These are phyloP conservation scores for Trididemnum clinides DNA, from an alignment of 23 tunicate species.

Conservation along the genomic window DNA sequence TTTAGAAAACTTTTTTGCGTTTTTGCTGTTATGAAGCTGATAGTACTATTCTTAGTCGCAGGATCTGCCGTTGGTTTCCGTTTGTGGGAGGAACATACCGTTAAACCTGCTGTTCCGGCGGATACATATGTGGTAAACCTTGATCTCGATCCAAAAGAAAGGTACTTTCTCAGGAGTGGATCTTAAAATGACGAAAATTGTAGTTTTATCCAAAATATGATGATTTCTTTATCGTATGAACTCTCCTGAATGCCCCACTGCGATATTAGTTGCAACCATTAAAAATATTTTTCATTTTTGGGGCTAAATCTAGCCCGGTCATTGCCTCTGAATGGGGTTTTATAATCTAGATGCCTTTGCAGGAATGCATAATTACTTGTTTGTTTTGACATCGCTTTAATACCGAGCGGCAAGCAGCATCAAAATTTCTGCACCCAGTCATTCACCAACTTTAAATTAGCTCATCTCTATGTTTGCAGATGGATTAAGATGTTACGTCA, in stretches of 20 bases:
- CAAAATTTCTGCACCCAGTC: neutral
- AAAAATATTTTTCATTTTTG: too few relatives aligned
- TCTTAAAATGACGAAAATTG: neutral
- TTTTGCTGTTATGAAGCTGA: neutral
- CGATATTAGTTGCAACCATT: too few relatives aligned
- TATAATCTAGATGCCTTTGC: too few relatives aligned
- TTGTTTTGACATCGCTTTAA: neutral
- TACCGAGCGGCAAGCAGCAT: neutral
- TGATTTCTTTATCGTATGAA: too few relatives aligned
- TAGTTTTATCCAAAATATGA: neutral
- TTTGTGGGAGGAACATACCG: neutral
- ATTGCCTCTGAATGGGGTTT: too few relatives aligned
- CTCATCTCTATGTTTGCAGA: neutral
- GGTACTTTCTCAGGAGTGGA: neutral
- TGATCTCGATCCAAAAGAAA: slow-evolving; percentile 3
- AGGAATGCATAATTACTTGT: neutral
- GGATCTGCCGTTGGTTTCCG: neutral
- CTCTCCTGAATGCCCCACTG: too few relatives aligned
- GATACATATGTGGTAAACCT: slow-evolving; percentile 3
- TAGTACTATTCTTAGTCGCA: neutral
- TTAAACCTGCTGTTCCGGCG: neutral
- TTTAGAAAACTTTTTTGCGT: neutral
- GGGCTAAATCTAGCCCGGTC: too few relatives aligned
- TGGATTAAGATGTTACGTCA: neutral
- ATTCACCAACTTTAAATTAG: neutral